Evolutionary conservation across 2,888 invertebrate species (phyloP).

Genomic region (Seira ritae): DNA sequence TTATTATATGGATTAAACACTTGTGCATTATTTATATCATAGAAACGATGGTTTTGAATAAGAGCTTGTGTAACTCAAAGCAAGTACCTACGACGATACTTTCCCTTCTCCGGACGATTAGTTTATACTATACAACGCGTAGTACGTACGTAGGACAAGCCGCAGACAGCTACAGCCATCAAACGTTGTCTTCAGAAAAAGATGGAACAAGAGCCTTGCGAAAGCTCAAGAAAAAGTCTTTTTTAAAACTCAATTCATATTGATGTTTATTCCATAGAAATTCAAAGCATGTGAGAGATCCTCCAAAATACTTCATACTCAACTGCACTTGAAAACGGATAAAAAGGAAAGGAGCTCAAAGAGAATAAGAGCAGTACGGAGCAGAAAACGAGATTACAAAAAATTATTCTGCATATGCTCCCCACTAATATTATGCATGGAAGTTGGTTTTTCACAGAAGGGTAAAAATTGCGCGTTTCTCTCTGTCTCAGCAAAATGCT

Average conservation of each 20-base stretch:
- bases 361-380: too few species aligned
- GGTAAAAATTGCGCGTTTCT: too few species aligned
- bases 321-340: neutral
- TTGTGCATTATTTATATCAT: neutral
- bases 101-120: neutral
- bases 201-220: neutral
- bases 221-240: neutral
- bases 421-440: too few species aligned
- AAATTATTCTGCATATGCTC: too few species aligned
- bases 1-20: neutral
- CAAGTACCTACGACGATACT: neutral
- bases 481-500: too few species aligned
- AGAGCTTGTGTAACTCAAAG: neutral
- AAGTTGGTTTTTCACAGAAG: too few species aligned
- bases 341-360: neutral
- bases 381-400: too few species aligned
- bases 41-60: neutral
- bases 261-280: neutral
- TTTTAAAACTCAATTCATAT: neutral
- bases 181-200: neutral
- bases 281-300: too few species aligned
- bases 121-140: neutral
- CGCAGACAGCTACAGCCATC: neutral
- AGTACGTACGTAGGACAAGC: too few species aligned
- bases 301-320: neutral